Base-by-base conservation (phyloP, 2,797 vertebrate species). In the Falco rusticolus region DNA sequence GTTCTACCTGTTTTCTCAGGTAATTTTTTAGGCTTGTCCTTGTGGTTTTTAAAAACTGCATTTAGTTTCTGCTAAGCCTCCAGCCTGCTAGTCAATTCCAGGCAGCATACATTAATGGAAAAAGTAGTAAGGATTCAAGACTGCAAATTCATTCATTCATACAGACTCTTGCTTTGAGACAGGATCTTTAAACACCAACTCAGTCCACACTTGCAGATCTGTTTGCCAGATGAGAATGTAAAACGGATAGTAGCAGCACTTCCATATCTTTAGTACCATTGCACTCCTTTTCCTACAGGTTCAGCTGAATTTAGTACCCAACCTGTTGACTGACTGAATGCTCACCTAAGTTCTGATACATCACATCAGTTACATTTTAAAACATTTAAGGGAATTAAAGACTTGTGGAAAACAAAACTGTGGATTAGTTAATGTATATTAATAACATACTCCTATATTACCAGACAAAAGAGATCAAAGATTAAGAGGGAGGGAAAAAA, bases 371-470 rank as follows among this genome's bases (percentile, higher is more conserved):
- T 81, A 78, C 21, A 48, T 45, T 84, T 93, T 70, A 86, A 86
- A 94, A 77, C 54, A 54, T 88, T 75, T 71, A 83, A 70, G 21
- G 41, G 45, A 93, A 89, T 87, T 87, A 78, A 89, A 89, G 45
- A 87, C 63, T 34, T 57, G 26, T 17, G 31, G 50, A 93, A 95
- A 93, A 89, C 28, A 91, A 95, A 95, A 22, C 69, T 91, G 80
- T 65, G 69, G 92, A 91, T 78, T 94, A 93, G 69, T 87, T 90
- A 94, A 84, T 69, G 48, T 82, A 65, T 91, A 70, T 84, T 81
- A 90, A 61, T 76, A 87, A 71, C 31, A 90, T 69, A 60, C 1
- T 77, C 29, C 61, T 59, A 28, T 24, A 70, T 70, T 64, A 50
- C 19, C 68, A 85, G 84, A 83, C 71, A 95, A 87, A 89, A 92